Percentiles rank a stretch among this genome's conserved stretches.
phyloP scores from a whole-genome alignment of 2,113 vertebrate species.

The Dryoscopus gambensis region DNA sequence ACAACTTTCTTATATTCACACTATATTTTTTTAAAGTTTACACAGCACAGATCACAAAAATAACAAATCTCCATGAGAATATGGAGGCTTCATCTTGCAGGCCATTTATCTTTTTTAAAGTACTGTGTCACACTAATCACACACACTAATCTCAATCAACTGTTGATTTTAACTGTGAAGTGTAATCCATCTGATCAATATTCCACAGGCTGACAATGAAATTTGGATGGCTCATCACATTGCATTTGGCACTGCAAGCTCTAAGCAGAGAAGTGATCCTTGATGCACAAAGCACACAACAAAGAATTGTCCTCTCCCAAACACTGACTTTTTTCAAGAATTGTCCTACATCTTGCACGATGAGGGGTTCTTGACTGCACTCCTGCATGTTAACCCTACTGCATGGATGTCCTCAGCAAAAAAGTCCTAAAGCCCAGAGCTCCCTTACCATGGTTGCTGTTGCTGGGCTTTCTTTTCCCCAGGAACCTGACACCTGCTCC shows the following conservation, averaged over 20 bases:
- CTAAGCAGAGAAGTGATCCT: not conserved
- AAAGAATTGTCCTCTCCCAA: not conserved
- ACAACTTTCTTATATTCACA: not conserved
- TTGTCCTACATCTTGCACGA: not conserved
- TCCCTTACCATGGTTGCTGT: not conserved
- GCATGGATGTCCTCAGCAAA: not conserved
- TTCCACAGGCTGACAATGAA: not conserved
- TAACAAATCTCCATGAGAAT: not conserved
- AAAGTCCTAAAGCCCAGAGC: not conserved
- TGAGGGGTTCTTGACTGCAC: accelerated
- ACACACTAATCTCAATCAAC: not conserved
- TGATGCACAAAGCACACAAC: not conserved
- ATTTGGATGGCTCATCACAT: not conserved
- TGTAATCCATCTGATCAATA: not conserved
- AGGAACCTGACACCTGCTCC: not conserved
- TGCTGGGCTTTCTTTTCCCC: not conserved
- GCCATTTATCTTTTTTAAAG: not conserved
- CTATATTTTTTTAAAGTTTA: not conserved
- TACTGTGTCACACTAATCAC: not conserved
- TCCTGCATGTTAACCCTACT: not conserved
- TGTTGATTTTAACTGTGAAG: not conserved
- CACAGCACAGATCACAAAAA: not conserved
- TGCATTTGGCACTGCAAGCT: not conserved
- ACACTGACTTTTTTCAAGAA: not conserved
- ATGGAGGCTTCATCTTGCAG: not conserved